phyloP scores from a whole-genome alignment of 2,113 vertebrate genomes.

The Pipa parva region DNA sequence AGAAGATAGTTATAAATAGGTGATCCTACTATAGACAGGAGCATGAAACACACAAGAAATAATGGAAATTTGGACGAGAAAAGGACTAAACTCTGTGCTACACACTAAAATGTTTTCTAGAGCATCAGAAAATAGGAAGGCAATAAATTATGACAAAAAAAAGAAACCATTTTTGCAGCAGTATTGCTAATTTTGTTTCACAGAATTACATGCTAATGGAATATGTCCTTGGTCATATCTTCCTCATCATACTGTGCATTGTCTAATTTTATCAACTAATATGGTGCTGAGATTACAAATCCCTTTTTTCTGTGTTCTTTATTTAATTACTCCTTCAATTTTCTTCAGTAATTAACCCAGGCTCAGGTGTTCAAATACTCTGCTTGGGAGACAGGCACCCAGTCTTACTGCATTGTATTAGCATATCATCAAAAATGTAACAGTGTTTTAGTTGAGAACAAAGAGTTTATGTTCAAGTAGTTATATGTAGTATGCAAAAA shows the following conservation, averaged over 20 bases:
- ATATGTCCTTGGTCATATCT: background rate
- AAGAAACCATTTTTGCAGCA: background rate
- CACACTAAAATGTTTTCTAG: too few species aligned
- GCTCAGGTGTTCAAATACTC: conserved; percentile 1
- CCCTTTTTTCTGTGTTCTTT: background rate
- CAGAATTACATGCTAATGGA: background rate
- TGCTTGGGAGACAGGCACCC: background rate
- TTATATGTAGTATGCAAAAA: background rate
- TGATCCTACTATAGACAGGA: too few species aligned
- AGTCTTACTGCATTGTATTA: background rate
- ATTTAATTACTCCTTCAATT: background rate
- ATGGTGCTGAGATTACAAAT: background rate
- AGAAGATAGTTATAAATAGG: too few species aligned
- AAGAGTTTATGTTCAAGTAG: background rate
- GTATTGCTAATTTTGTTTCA: background rate
- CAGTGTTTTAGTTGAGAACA: background rate
- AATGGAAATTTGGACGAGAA: too few species aligned
- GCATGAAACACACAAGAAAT: too few species aligned
- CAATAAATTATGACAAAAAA: too few species aligned
- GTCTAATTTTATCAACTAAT: background rate
- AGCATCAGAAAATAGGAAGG: too few species aligned
- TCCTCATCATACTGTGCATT: background rate
- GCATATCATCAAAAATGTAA: background rate
- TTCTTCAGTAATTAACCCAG: background rate
- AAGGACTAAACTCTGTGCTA: too few species aligned